Evolutionary conservation across 2,797 vertebrate genomes (phyloP), one percentile per base, ranked within the genome.

Genomic region (Gobio occitaniae): DNA sequence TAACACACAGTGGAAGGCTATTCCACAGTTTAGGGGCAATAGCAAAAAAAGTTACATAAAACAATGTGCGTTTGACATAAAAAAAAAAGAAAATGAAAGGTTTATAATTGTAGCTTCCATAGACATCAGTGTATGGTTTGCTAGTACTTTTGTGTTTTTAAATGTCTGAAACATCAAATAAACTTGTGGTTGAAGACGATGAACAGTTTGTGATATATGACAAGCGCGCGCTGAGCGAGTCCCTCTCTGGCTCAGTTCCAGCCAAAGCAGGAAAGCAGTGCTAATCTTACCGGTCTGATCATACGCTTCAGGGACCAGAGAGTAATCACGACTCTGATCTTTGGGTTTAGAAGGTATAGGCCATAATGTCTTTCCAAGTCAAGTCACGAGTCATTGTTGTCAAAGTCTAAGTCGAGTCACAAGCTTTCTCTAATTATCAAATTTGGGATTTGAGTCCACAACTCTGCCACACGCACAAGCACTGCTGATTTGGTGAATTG

Each of bases 301-400:
- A 44, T 6, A 12, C 1, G 12, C 21, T 71, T 6, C n/a, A 25
- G 12, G 3, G 69, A 16, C 7, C 44, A 48, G 21, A n/a, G 1
- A 47, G 41, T 7, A 21, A 47, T n/a, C 68, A 32, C 7, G 17
- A 32, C 8, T 72, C 70, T 48, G 44, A 72, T 72, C 25, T 72
- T 72, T 72, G 25, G 71, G 25, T 74, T 74, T 32, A 19, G 15
- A 87, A 90, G 61, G 17, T 47, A 84, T 90, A 65, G 61, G 61
- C 61, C 25, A 65, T 65, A 87, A 87, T 89, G 89, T 89, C 86
- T 83, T 89, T 80, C 56, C 82, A 87, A 85, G 87, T 87, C 87
- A 92, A 88, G 91, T 84, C 78, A 81, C 25, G 48, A 68, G 91
- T 87, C 86, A 89, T 84, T 90, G 90, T 90, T 70, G 83, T 70